Conservation (phyloP, 2,113 vertebrate species). For the human (Homo sapiens) region DNA sequence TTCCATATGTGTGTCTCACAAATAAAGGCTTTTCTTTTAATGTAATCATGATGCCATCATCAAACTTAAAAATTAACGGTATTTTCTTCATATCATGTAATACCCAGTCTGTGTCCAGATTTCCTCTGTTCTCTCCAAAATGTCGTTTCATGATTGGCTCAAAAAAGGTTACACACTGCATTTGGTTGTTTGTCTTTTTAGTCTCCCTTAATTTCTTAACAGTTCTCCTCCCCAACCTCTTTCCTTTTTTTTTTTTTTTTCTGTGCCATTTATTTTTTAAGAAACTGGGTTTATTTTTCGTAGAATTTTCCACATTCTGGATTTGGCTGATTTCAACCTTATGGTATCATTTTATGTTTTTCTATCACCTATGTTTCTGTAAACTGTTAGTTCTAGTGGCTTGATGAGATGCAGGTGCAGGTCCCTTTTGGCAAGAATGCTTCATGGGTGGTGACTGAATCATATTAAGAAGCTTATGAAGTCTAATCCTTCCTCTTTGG, state of each 20-base stretch:
- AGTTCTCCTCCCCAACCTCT: background rate
- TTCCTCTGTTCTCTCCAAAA: background rate
- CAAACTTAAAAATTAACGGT: background rate
- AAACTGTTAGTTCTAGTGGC: background rate
- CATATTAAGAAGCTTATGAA: background rate
- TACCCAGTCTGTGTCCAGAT: background rate
- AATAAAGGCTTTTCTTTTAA: background rate
- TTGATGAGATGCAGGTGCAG: background rate
- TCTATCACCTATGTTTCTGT: background rate
- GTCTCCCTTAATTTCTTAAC: conserved; percentile 24
- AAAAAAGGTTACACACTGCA: background rate
- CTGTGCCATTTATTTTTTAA: background rate
- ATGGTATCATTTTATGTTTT: background rate
- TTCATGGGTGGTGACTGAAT: background rate
- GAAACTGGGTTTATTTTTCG: background rate
- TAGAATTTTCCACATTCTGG: background rate
- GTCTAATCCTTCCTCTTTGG: background rate
- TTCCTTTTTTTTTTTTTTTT: background rate
- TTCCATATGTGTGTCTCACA: background rate
- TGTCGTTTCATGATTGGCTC: background rate
- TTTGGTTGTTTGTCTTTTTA: background rate
- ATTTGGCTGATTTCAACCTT: background rate
- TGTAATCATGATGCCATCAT: background rate
- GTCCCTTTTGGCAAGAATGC: background rate
- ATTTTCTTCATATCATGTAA: background rate